Base-by-base conservation (phyloP, 37 sponge, comb jelly and placozoan species). In the Beroe forskalii region DNA sequence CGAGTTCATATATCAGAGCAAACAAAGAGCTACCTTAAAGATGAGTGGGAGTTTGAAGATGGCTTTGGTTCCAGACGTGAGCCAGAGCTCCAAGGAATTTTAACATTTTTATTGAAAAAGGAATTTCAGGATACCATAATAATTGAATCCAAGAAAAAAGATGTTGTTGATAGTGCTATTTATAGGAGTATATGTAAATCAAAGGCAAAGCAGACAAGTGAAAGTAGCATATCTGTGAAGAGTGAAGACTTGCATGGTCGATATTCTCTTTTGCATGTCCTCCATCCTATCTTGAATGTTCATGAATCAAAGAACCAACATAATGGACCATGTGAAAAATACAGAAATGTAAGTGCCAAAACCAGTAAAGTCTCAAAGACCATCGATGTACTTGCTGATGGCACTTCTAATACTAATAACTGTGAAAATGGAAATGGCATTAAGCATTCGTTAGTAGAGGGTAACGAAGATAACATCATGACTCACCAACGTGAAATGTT, bases 41-140 rank as follows among this genome's bases (percentile, higher is more conserved):
- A 69, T 32, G 38, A 69, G 1, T 69, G 72, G 72, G 72, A 69
- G 33, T 69, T 69, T 69, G 72, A 69, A 33, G 72, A 69, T 12
- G 72, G 72, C 2, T 69, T 69, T 32, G 72, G 72, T 33, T 69
- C 72, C 4, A 69, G 32, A 17, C 27, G 72, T 4, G 72, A 69
- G 32, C 72, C 72, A 36, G 72, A 69, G 39, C 32, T 69, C 9
- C 72, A 69, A 17, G 72, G 72, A 36, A 69, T 69, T 33, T 32
- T 27, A 17, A 69, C 72, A 9, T 69, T 14, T 31, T 32, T 69
- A 69, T 37, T 69, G 37, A 69, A 32, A 36, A 17, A 69, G 32
- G 72, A 69, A 69, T 69, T 69, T 69, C 72, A 69, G 32, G 72
- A 69, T 36, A 69, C 72, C 8, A 32, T 69, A 1, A 32, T 69